Evolutionary conservation across 30 jellyfish, hydroid and myxozoan genomes (phyloP).

Genomic region (Rhopilema esculentum): DNA sequence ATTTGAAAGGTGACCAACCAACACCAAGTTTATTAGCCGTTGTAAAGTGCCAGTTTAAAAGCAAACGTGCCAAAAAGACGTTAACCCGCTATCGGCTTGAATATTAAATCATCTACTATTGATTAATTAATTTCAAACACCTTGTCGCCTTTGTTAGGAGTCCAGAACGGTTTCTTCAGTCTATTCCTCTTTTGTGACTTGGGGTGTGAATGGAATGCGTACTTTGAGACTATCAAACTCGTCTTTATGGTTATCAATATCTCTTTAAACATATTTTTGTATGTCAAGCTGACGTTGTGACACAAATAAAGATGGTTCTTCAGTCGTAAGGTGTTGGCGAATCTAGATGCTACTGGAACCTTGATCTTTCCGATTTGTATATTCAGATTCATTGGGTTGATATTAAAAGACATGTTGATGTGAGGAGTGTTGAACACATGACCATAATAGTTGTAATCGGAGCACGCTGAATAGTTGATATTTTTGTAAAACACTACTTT

Average conservation of each 20-base stretch:
- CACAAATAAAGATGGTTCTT: too few relatives aligned
- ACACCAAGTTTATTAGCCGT: not conserved
- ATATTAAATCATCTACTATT: not conserved
- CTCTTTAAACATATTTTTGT: not conserved
- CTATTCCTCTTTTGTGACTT: not conserved
- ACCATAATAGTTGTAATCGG: too few relatives aligned
- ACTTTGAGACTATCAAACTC: not conserved
- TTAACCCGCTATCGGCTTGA: not conserved
- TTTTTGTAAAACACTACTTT: too few relatives aligned
- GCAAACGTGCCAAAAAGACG: not conserved
- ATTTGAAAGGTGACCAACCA: not conserved
- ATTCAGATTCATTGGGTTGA: too few relatives aligned
- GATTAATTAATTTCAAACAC: not conserved
- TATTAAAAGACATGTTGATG: too few relatives aligned
- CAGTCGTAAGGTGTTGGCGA: too few relatives aligned
- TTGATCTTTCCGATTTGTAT: too few relatives aligned
- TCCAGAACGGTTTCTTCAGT: not conserved
- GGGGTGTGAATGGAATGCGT: not conserved
- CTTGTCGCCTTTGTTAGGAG: not conserved
- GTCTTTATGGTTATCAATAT: not conserved
- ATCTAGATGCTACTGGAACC: too few relatives aligned
- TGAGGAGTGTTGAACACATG: too few relatives aligned
- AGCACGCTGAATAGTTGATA: too few relatives aligned
- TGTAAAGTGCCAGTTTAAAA: not conserved
- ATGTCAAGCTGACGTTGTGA: too few relatives aligned